Base-by-base conservation (phyloP, 2,113 vertebrate genomes). In the Notarius lentiginosus region DNA sequence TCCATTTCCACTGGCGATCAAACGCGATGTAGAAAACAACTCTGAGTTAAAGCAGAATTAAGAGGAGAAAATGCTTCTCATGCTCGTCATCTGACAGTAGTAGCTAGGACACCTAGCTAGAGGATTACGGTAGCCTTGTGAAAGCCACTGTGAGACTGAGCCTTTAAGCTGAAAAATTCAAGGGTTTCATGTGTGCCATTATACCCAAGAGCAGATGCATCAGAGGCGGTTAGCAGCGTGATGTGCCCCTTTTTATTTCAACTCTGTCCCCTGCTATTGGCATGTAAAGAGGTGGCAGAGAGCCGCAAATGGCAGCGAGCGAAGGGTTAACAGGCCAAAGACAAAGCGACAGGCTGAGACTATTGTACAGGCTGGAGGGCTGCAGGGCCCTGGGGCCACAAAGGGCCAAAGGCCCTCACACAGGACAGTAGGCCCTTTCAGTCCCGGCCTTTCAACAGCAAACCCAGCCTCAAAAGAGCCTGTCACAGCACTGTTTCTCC, bases 291-390 rank as follows among this genome's bases (percentile, higher is more conserved):
- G 88, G 81, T 84, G 51, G n/a, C 61, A 73, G 86, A 90, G 84
- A 86, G 89, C 91, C 88, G 86, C 90, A 79, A 92, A 92, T 92
- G 91, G 92, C 92, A 88, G 91, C 84, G 84, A 92, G 91, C 27
- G 84, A 93, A 92, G 93, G 94, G 93, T 95, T 94, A 95, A 93
- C 91, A 86, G 91, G 88, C 84, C 90, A 94, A 94, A 93, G 92
- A 95, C 94, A 96, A 95, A 95, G 92, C 86, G 72, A 88, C 80
- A 65, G 86, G 86, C 93, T 88, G 85, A 87, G 89, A 89, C 82
- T 88, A 93, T 94, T 93, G 93, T 94, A 91, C 88, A 88, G 82
- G 83, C 73, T 92, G 76, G 75, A 84, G 84, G 79, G 76, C 73
- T 85, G 89, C 84, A 91, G 92, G 94, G 91, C 93, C 92, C 90